phyloP scores from a whole-genome alignment of 2,888 invertebrate genomes.

The Ormyrus labotus region DNA sequence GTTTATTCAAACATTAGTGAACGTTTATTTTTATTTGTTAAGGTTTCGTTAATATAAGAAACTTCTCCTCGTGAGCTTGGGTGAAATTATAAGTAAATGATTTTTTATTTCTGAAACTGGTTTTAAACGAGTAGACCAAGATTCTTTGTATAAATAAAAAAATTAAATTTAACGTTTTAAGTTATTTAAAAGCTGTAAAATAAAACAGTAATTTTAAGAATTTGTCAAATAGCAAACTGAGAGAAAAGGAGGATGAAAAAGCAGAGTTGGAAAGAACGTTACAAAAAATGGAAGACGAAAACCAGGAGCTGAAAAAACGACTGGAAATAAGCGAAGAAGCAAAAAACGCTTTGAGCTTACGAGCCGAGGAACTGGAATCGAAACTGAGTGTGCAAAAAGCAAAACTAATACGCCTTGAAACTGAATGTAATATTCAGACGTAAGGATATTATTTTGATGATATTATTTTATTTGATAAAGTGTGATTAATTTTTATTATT shows the following conservation, averaged over 20 bases:
- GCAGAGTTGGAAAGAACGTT: slow-evolving; percentile 29
- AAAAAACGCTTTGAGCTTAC: slow-evolving; percentile 60
- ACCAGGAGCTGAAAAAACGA: slow-evolving; percentile 61
- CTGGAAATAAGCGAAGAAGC: slow-evolving; percentile 63
- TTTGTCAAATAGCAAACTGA: slow-evolving; percentile 60
- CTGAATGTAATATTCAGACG: slow-evolving; percentile 66
- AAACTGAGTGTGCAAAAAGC: slow-evolving; percentile 66
- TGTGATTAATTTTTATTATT: background rate
- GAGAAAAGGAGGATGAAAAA: slow-evolving; percentile 58
- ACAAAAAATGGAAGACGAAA: slow-evolving; percentile 57
- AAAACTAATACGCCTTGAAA: slow-evolving; percentile 65
- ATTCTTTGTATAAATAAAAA: no score
- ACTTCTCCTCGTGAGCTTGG: no score
- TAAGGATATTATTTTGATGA: slow-evolving; percentile 50
- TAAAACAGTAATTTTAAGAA: no score
- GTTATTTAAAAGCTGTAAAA: no score
- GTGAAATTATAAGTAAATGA: no score
- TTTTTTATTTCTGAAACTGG: no score
- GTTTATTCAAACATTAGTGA: no score
- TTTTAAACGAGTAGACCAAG: no score
- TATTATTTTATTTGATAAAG: background rate
- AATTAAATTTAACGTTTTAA: no score
- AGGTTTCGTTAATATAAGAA: no score
- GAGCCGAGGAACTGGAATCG: slow-evolving; percentile 61
- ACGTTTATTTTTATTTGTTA: no score